A percentile compares a stretch with the other conserved stretches of the same genome.
These are phyloP conservation scores for Ruditapes philippinarum DNA, from an alignment of 1,140 invertebrate genomes.

Conservation along the genomic window DNA sequence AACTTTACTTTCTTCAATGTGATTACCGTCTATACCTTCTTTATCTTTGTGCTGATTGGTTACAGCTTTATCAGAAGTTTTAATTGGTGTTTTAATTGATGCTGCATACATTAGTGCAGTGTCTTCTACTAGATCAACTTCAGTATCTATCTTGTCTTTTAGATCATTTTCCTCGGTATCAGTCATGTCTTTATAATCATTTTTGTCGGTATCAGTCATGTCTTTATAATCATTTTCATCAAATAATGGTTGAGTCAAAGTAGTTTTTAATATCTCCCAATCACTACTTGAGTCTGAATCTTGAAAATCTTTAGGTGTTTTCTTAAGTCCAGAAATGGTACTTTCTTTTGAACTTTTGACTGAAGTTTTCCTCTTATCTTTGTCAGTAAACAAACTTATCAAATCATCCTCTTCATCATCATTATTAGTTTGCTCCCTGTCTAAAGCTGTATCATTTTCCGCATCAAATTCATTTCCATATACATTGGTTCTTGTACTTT, in stretches of 20 bases:
- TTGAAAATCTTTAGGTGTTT: not conserved
- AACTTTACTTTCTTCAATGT: not conserved
- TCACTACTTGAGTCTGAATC: conserved; percentile 5
- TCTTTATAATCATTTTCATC: not conserved
- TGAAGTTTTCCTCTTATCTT: too few relatives aligned
- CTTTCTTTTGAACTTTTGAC: too few relatives aligned
- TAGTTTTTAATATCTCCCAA: conserved; percentile 22
- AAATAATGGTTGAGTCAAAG: not conserved
- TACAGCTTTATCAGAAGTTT: not conserved
- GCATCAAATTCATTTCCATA: not conserved
- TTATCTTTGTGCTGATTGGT: not conserved
- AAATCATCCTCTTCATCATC: not conserved
- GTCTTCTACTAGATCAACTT: not conserved
- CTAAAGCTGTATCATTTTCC: too few relatives aligned
- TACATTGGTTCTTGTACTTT: not conserved
- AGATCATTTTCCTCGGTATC: not conserved
- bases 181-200: not conserved
- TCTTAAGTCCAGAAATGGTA: not conserved
- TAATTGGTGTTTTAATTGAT: not conserved
- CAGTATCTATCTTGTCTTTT: not conserved
- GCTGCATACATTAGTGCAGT: not conserved
- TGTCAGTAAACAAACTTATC: not conserved
- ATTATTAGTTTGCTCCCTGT: not conserved
- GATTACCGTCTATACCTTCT: not conserved
- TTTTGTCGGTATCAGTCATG: not conserved